Evolutionary conservation across 2,888 invertebrate genomes (phyloP).

Genomic region (Metallyticus violacea): DNA sequence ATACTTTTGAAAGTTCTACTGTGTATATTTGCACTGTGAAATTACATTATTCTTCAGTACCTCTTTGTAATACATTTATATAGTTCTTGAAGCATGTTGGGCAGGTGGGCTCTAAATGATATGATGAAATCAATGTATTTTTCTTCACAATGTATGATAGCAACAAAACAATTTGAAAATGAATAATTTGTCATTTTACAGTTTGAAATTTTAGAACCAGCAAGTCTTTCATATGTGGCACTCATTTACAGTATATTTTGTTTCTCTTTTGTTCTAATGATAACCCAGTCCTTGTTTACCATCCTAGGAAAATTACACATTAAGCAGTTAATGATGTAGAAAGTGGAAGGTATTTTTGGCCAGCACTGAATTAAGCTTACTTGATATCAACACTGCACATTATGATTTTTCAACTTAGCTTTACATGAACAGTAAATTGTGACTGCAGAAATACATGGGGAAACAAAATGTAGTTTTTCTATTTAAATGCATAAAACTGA

Average conservation of each 20-base stretch:
- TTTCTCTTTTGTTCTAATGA: background rate
- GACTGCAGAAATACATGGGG: background rate
- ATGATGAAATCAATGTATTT: background rate
- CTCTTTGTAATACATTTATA: background rate
- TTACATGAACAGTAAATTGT: background rate
- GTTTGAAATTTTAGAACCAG: background rate
- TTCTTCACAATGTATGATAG: background rate
- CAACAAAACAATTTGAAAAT: background rate
- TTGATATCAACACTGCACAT: background rate
- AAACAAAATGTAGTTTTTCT: background rate
- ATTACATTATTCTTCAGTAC: background rate
- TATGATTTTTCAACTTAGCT: background rate
- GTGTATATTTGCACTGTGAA: background rate
- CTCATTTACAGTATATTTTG: background rate
- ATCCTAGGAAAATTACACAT: background rate
- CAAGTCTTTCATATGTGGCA: background rate
- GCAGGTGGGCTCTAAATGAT: background rate
- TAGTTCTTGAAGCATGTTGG: background rate
- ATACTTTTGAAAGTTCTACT: background rate
- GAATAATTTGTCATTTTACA: background rate
- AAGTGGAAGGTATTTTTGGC: background rate
- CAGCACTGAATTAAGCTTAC: background rate
- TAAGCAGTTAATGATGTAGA: background rate
- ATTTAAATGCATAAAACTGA: background rate
- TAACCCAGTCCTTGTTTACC: background rate